Evolutionary conservation across 23 tunicate genomes (phyloP).

Genomic region (Phallusia fumigata): DNA sequence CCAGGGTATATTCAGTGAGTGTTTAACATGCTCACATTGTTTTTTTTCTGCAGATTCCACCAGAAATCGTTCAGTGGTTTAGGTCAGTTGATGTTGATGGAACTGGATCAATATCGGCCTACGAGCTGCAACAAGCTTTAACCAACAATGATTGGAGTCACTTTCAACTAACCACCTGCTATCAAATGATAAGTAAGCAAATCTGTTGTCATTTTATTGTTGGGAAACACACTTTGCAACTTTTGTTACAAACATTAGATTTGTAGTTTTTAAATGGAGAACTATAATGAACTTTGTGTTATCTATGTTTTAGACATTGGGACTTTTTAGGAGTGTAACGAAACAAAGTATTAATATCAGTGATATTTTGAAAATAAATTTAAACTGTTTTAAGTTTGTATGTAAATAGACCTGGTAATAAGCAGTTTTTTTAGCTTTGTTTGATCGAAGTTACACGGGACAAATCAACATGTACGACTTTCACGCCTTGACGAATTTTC

Average conservation of each 20-base stretch:
- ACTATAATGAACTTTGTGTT: neutral
- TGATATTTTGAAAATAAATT: too few relatives aligned
- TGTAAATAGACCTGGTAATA: too few relatives aligned
- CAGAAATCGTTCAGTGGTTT: conserved; percentile 73
- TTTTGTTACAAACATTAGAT: neutral
- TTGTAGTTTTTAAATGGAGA: neutral
- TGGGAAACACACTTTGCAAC: neutral
- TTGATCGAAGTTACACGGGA: conserved; percentile 78
- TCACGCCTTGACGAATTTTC: conserved; percentile 57
- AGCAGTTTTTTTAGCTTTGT: conserved; percentile 32
- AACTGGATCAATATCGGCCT: conserved; percentile 68
- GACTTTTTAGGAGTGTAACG: too few relatives aligned
- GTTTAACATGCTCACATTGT: too few relatives aligned
- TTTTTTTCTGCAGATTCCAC: neutral
- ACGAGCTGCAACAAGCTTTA: conserved; percentile 87
- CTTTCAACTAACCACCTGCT: conserved; percentile 62
- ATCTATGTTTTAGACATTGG: too few relatives aligned
- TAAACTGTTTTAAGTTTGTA: too few relatives aligned
- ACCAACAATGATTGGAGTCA: conserved; percentile 79
- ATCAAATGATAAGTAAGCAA: conserved; percentile 72
- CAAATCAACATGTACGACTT: conserved; percentile 81
- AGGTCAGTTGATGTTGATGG: conserved; percentile 81
- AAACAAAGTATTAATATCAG: too few relatives aligned
- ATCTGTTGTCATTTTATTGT: neutral
- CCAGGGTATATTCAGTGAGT: neutral